Percentiles rank a stretch among this genome's conserved stretches.
These are phyloP conservation scores for Allolobophora icterica DNA, from an alignment of 2,888 invertebrate genomes.

Conservation along the genomic window DNA sequence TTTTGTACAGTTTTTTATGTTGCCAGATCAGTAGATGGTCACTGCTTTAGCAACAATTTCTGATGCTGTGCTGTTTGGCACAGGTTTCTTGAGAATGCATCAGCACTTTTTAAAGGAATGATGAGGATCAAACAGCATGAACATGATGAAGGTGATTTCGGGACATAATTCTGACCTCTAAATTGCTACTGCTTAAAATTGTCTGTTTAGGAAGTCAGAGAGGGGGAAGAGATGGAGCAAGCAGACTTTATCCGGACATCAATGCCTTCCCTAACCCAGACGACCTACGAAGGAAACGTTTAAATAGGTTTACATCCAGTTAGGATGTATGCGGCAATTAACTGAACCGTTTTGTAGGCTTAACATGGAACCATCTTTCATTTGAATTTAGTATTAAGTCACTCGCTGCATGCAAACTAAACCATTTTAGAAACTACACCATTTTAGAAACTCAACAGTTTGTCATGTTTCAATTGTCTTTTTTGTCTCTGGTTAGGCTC, in stretches of 20 bases:
- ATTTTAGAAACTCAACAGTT: not conserved
- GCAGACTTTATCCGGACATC: not conserved
- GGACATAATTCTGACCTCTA: too few relatives aligned
- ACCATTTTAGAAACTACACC: not conserved
- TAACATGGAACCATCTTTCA: not conserved
- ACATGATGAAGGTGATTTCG: too few relatives aligned
- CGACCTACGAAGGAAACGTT: slow-evolving; percentile 17
- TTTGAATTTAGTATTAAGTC: not conserved
- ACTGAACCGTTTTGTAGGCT: not conserved
- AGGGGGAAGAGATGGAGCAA: not conserved
- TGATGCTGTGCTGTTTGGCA: too few relatives aligned
- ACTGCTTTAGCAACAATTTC: too few relatives aligned
- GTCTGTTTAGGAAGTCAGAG: not conserved
- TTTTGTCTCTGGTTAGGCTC: slow-evolving; percentile 45
- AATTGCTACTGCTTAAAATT: not conserved
- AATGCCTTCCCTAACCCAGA: slow-evolving; percentile 10
- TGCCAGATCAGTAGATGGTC: too few relatives aligned
- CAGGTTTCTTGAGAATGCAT: too few relatives aligned
- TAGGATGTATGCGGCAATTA: not conserved
- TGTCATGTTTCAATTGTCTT: slow-evolving; percentile 36
- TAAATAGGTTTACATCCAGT: slow-evolving; percentile 17
- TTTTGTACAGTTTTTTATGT: too few relatives aligned
- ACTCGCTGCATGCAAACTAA: not conserved
- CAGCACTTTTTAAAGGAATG: too few relatives aligned
- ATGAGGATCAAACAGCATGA: too few relatives aligned